Conservation (phyloP, 2,888 invertebrate species). For the Griposia aprilina region DNA sequence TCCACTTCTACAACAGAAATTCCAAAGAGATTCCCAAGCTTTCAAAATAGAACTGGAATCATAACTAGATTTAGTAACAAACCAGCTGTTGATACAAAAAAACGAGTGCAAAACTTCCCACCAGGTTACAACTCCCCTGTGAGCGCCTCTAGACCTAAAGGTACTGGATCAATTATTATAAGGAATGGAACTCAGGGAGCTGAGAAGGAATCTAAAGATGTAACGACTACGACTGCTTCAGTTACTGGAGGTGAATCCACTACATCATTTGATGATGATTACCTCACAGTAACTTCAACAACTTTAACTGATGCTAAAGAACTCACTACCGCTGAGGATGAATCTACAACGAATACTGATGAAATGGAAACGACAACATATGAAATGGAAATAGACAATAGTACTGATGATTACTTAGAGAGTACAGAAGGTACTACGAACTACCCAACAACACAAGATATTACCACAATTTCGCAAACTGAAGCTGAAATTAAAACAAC, state of each 20-base stretch:
- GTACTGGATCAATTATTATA: conserved; percentile 26
- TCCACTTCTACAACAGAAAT: conserved; percentile 85
- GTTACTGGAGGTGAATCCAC: conserved; percentile 72
- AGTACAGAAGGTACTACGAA: conserved; percentile 78
- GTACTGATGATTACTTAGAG: conserved; percentile 85
- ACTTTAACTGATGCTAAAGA: conserved; percentile 69
- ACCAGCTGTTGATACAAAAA: conserved; percentile 79
- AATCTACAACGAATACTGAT: conserved; percentile 74
- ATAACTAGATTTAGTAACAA: conserved; percentile 81
- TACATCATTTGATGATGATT: conserved; percentile 83
- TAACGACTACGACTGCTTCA: conserved; percentile 68
- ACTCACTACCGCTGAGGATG: conserved; percentile 71
- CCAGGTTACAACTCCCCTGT: conserved; percentile 80
- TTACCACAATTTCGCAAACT: conserved; percentile 71
- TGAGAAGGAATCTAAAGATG: conserved; percentile 73
- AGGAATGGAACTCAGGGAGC: conserved; percentile 67
- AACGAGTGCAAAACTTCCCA: conserved; percentile 86
- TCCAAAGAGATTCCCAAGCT: conserved; percentile 74
- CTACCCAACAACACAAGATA: conserved; percentile 78
- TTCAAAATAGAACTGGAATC: conserved; percentile 80
- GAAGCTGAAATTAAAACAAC: conserved; percentile 65
- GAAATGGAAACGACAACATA: conserved; percentile 78
- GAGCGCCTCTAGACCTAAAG: conserved; percentile 50
- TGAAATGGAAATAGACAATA: conserved; percentile 81
- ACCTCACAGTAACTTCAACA: conserved; percentile 78